phyloP scores from a whole-genome alignment of 2,888 invertebrate genomes.

The Orchesellides sinensis region DNA sequence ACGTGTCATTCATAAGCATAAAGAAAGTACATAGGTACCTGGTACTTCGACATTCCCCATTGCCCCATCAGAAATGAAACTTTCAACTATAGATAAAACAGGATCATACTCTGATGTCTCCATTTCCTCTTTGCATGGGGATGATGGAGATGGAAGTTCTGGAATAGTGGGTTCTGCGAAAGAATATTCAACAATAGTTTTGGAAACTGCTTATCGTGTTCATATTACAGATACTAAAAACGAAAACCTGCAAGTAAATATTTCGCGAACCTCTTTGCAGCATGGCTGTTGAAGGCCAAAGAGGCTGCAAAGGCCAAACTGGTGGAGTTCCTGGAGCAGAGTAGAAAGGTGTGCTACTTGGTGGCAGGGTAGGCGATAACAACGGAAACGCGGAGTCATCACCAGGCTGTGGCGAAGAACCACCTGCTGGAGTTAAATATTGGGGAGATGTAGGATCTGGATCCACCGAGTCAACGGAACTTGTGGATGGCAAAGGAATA shows the following conservation, averaged over 20 bases:
- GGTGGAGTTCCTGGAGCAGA: slow-evolving; percentile 48
- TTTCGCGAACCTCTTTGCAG: slow-evolving; percentile 27
- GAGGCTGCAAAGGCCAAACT: slow-evolving; percentile 54
- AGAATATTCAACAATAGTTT: background rate
- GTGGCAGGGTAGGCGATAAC: slow-evolving; percentile 60
- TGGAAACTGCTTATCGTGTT: background rate
- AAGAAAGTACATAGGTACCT: background rate
- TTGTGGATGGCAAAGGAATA: slow-evolving; percentile 42
- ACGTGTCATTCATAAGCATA: too few relatives aligned
- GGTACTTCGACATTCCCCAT: background rate
- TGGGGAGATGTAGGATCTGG: slow-evolving; percentile 37
- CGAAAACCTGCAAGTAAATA: background rate
- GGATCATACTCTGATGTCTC: slow-evolving; percentile 31
- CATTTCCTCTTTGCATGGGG: slow-evolving; percentile 51
- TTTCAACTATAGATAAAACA: slow-evolving; percentile 35
- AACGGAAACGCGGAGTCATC: slow-evolving; percentile 37
- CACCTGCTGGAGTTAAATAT: slow-evolving; percentile 61
- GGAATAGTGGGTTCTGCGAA: slow-evolving; percentile 35
- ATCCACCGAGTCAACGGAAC: slow-evolving; percentile 29
- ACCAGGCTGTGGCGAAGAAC: slow-evolving; percentile 35
- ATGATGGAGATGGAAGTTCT: slow-evolving; percentile 46
- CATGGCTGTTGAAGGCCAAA: slow-evolving; percentile 23
- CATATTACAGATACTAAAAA: background rate
- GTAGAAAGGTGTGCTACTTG: slow-evolving; percentile 49
- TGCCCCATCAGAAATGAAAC: slow-evolving; percentile 18